Evolutionary conservation across 2,113 vertebrate species (phyloP).

Genomic region (Electrona antarctica): DNA sequence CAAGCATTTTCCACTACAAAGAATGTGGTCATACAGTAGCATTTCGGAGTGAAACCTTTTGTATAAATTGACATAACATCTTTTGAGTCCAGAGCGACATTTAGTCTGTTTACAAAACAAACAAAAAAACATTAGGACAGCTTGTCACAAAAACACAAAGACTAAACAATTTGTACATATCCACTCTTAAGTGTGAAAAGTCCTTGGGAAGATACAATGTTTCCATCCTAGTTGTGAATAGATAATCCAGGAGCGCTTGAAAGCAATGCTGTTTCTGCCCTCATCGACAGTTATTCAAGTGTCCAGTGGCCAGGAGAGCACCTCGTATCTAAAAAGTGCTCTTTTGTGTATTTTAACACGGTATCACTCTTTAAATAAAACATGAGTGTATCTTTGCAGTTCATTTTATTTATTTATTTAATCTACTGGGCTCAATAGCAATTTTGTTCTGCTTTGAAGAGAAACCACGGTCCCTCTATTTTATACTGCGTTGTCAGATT

Average conservation of each 20-base stretch:
- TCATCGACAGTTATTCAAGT: background rate
- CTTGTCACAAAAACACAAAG: background rate
- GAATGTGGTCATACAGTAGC: no score
- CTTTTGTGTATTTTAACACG: background rate
- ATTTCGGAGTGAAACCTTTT: no score
- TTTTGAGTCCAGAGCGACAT: no score
- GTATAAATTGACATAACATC: no score
- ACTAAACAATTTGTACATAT: background rate
- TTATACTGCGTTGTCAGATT: background rate
- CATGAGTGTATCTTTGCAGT: slow-evolving; percentile 18
- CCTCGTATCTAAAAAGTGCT: background rate
- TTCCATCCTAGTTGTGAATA: slow-evolving; percentile 20
- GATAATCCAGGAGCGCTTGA: slow-evolving; percentile 40
- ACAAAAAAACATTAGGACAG: no score
- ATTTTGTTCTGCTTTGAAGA: background rate
- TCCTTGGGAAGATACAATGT: background rate
- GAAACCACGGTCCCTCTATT: background rate
- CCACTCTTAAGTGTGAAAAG: slow-evolving; percentile 23
- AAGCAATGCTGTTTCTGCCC: slow-evolving; percentile 11
- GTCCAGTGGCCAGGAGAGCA: slow-evolving; percentile 3
- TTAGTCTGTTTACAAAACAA: no score
- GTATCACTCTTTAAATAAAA: slow-evolving; percentile 40
- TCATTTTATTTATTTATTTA: background rate
- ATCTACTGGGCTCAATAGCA: no score
- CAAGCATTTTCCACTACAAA: no score